These are phyloP conservation scores for Eulimnadia texana DNA, from an alignment of 1,140 invertebrate genomes.

Conservation along the genomic window DNA sequence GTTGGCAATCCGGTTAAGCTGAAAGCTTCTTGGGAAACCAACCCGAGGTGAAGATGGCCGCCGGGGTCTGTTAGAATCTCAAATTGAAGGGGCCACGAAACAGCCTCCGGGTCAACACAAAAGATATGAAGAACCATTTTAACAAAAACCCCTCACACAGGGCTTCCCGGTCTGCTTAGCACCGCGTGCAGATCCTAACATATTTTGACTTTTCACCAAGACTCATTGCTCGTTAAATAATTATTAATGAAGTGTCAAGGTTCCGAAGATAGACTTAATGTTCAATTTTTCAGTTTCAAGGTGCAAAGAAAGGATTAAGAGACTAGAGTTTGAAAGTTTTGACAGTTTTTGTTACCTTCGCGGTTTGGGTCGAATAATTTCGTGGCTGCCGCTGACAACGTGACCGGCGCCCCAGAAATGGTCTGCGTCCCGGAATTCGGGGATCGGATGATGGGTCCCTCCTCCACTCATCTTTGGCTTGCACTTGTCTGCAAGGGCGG, in stretches of 20 bases:
- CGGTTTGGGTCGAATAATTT: slow-evolving; percentile 72
- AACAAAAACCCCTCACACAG: too few relatives aligned
- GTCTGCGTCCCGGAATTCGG: slow-evolving; percentile 36
- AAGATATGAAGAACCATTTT: too few relatives aligned
- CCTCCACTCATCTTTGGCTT: slow-evolving; percentile 1
- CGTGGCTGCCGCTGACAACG: slow-evolving; percentile 57
- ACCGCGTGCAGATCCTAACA: too few relatives aligned
- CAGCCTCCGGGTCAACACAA: background rate
- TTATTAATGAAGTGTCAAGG: too few relatives aligned
- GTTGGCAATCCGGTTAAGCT: background rate
- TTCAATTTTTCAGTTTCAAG: too few relatives aligned
- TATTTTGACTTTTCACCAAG: too few relatives aligned
- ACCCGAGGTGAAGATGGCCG: background rate
- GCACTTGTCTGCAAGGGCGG: too few relatives aligned
- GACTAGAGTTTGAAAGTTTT: too few relatives aligned
- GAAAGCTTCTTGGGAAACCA: background rate
- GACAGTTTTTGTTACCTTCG: slow-evolving; percentile 52
- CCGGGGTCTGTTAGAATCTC: background rate
- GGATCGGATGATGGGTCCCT: slow-evolving; percentile 25
- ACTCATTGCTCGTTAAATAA: too few relatives aligned
- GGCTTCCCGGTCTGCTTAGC: too few relatives aligned
- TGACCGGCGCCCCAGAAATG: slow-evolving; percentile 46
- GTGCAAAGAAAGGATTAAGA: too few relatives aligned
- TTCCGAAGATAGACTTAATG: too few relatives aligned
- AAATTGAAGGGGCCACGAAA: background rate